phyloP scores from a whole-genome alignment of 2,888 invertebrate species.

The Microctonus aethiopoides region DNA sequence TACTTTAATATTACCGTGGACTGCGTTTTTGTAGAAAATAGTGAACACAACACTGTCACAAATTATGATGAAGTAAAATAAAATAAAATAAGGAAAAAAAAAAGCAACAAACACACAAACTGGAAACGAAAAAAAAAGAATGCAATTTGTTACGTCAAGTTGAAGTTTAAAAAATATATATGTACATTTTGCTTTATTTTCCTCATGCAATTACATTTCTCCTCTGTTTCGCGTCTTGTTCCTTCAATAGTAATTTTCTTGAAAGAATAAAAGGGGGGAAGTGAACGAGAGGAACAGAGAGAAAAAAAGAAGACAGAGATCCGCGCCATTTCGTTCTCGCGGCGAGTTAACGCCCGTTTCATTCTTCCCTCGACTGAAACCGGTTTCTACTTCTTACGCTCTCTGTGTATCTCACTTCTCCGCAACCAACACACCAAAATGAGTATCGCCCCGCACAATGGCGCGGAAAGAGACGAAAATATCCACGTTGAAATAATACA shows the following conservation, averaged over 20 bases:
- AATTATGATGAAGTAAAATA: not conserved
- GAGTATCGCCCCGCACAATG: slow-evolving; percentile 25
- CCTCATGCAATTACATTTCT: slow-evolving; percentile 26
- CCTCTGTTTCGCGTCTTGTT: slow-evolving; percentile 18
- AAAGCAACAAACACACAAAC: not conserved
- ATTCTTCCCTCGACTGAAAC: slow-evolving; percentile 33
- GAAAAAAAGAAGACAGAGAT: slow-evolving; percentile 18
- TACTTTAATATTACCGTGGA: slow-evolving; percentile 17
- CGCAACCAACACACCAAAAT: not conserved
- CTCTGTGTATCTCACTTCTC: slow-evolving; percentile 2
- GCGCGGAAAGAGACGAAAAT: slow-evolving; percentile 21
- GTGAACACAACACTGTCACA: not conserved
- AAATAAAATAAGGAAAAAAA: slow-evolving; percentile 5
- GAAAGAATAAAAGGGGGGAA: slow-evolving; percentile 23
- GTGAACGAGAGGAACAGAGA: not conserved
- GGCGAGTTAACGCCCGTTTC: slow-evolving; percentile 36
- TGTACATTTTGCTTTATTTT: slow-evolving; percentile 6
- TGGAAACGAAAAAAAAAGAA: not conserved
- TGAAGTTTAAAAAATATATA: not conserved
- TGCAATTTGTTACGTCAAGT: slow-evolving; percentile 20
- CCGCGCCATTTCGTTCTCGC: slow-evolving; percentile 36
- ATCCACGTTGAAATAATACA: not conserved
- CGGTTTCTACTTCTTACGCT: slow-evolving; percentile 24
- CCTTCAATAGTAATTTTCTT: slow-evolving; percentile 30
- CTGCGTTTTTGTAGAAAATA: slow-evolving; percentile 17